Percentiles rank a stretch among this genome's conserved stretches.
These are phyloP conservation scores for Cephalopholis sonnerati DNA, from an alignment of 2,113 vertebrate species.

Conservation along the genomic window DNA sequence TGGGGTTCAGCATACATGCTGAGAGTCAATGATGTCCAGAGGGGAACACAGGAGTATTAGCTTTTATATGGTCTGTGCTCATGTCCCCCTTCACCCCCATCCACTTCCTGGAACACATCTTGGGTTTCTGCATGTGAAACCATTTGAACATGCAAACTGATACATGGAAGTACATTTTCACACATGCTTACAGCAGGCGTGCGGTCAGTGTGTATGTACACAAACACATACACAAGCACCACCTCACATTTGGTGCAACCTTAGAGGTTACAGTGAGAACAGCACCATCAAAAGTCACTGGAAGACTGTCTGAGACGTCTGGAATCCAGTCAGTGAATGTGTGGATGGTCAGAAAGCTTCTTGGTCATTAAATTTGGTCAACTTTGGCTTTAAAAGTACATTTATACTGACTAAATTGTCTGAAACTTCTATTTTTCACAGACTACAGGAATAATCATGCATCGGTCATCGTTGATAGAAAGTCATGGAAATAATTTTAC, in stretches of 20 bases:
- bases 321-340: neutral
- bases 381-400: no score
- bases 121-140: slow-evolving; percentile 28
- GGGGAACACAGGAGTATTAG: slow-evolving; percentile 43
- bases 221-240: slow-evolving; percentile 3
- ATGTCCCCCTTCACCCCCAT: slow-evolving; percentile 15
- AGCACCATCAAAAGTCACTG: neutral
- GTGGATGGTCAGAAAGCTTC: neutral
- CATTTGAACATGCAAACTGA: slow-evolving; percentile 38
- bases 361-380: neutral
- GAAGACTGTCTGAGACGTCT: neutral
- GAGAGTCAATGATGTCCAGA: slow-evolving; percentile 75
- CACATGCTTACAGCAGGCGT: neutral
- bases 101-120: slow-evolving; percentile 61
- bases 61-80: slow-evolving; percentile 48
- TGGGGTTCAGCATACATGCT: slow-evolving; percentile 56
- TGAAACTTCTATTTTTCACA: no score
- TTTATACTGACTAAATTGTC: neutral
- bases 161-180: slow-evolving; percentile 10
- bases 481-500: neutral
- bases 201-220: neutral
- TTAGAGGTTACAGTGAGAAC: slow-evolving; percentile 21
- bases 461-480: neutral
- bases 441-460: no score
- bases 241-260: neutral